Percentiles rank a stretch among this genome's conserved stretches.
These are phyloP conservation scores for Dasyurus viverrinus DNA, from an alignment of 2,113 vertebrate species.

Conservation along the genomic window DNA sequence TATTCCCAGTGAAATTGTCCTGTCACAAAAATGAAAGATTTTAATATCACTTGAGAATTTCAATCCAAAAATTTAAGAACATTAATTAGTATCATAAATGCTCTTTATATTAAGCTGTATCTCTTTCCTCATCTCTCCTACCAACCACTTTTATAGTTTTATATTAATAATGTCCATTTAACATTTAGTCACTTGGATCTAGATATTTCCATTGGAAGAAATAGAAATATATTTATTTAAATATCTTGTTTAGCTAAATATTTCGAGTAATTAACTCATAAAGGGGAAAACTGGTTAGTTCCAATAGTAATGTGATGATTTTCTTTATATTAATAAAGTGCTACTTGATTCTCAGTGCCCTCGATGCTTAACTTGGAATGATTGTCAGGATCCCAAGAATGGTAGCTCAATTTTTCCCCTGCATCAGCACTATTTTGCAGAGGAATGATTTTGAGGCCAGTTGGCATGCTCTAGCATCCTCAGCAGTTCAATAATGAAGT, in stretches of 20 bases:
- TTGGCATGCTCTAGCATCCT: slow-evolving; percentile 59
- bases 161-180: not conserved
- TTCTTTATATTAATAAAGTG: not conserved
- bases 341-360: slow-evolving; percentile 58
- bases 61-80: slow-evolving; percentile 32
- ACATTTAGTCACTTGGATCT: slow-evolving; percentile 30
- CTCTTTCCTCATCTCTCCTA: not conserved
- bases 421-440: slow-evolving; percentile 49
- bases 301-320: slow-evolving; percentile 38
- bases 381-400: slow-evolving; percentile 49
- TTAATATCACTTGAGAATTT: slow-evolving; percentile 46
- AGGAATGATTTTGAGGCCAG: slow-evolving; percentile 3
- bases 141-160: slow-evolving; percentile 14
- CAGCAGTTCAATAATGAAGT: slow-evolving; percentile 61
- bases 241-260: not conserved
- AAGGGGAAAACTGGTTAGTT: slow-evolving; percentile 23
- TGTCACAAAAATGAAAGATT: slow-evolving; percentile 24
- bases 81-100: slow-evolving; percentile 17
- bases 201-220: slow-evolving; percentile 15
- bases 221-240: slow-evolving; percentile 37
- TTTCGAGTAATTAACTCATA: slow-evolving; percentile 28
- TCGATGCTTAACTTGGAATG: slow-evolving; percentile 60
- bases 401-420: slow-evolving; percentile 45
- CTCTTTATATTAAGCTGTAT: not conserved
- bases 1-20: not conserved